Evolutionary conservation across 2,113 vertebrate genomes (phyloP).

Genomic region (Alethe castanea): DNA sequence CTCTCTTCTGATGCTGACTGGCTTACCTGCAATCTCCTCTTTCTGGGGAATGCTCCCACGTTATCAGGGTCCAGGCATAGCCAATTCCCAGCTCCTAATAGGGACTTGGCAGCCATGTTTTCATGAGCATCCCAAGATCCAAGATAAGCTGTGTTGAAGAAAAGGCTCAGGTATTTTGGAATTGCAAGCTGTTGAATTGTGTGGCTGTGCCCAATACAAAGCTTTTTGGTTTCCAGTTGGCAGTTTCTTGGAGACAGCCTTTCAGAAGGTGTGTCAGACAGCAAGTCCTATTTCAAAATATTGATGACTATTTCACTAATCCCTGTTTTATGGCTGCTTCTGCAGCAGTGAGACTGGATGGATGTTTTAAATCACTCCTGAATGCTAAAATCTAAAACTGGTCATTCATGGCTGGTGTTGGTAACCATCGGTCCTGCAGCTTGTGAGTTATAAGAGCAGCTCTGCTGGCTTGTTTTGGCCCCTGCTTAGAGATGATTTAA

Average conservation of each 20-base stretch:
- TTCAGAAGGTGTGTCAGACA: neutral
- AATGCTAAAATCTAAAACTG: neutral
- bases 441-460: neutral
- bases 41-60: accelerated
- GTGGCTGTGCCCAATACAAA: neutral
- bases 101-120: neutral
- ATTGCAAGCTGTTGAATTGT: neutral
- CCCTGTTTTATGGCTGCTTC: neutral
- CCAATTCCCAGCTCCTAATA: neutral
- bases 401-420: neutral
- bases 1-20: neutral
- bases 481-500: neutral
- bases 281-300: neutral
- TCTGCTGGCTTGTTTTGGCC: neutral
- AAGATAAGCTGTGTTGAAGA: neutral
- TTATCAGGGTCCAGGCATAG: neutral
- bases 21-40: neutral
- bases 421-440: neutral
- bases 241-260: neutral
- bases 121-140: neutral
- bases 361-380: neutral
- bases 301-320: neutral
- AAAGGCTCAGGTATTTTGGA: neutral
- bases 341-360: neutral
- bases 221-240: neutral